Conservation (phyloP, 1,140 invertebrate species). For the Leptestheria dahalacensis region DNA sequence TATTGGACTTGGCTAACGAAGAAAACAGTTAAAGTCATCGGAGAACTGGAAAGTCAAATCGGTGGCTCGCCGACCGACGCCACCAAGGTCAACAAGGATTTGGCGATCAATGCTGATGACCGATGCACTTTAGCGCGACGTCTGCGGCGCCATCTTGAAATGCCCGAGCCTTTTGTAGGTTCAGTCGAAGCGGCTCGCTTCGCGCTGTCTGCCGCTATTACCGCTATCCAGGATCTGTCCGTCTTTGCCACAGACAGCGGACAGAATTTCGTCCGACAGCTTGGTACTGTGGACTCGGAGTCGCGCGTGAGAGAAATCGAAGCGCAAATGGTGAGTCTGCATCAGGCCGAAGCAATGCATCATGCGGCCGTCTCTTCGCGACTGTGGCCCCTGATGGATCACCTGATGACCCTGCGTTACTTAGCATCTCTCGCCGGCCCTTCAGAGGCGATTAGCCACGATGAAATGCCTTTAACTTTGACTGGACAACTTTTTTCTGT, state of each 20-base stretch:
- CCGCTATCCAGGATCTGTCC: neutral
- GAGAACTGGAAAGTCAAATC: neutral
- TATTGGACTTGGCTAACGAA: conserved; percentile 13
- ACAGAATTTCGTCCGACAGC: neutral
- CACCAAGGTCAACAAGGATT: neutral
- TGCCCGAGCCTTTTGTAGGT: conserved; percentile 1
- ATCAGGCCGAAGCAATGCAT: neutral
- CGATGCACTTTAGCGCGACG: neutral
- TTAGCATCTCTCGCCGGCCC: neutral
- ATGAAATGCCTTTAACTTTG: neutral
- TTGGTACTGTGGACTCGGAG: neutral
- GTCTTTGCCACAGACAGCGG: neutral
- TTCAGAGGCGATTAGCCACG: neutral
- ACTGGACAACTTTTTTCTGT: neutral
- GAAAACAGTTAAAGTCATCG: neutral
- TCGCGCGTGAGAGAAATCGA: neutral
- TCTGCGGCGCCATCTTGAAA: neutral
- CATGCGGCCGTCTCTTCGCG: neutral
- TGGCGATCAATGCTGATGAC: neutral
- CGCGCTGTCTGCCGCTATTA: neutral
- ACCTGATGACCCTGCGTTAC: neutral
- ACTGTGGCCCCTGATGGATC: conserved; percentile 1
- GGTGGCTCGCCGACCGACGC: too few relatives aligned
- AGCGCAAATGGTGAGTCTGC: neutral
- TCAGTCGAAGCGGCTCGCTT: neutral